phyloP scores from a whole-genome alignment of 1,140 invertebrate genomes.

The Drosophila auraria region DNA sequence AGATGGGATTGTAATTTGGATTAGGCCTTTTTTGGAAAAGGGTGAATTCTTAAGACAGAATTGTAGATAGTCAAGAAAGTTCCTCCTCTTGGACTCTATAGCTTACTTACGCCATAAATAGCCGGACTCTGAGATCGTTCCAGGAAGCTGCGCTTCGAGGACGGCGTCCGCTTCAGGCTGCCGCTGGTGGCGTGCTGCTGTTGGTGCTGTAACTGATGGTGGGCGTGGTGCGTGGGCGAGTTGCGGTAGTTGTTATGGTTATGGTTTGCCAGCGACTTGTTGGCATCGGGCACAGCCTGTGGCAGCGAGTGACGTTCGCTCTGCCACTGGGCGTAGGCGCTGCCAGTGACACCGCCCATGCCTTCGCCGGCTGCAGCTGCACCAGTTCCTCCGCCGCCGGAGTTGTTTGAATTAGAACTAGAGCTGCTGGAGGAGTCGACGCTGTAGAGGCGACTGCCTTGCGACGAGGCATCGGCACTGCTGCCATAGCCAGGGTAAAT shows the following conservation, averaged over 20 bases:
- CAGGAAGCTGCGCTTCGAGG: constrained; percentile 75
- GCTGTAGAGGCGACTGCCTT: constrained; percentile 62
- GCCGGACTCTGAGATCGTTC: constrained; percentile 83
- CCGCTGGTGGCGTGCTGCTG: constrained; percentile 44
- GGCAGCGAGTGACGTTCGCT: constrained; percentile 75
- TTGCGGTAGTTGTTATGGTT: constrained; percentile 63
- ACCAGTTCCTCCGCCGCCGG: constrained; percentile 32
- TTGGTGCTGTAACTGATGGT: constrained; percentile 14
- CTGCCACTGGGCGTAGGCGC: constrained; percentile 74
- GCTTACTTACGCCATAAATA: constrained; percentile 74
- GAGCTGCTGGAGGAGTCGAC: constrained; percentile 77
- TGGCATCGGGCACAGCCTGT: constrained; percentile 79
- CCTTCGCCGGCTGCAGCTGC: constrained; percentile 27
- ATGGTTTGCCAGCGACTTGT: constrained; percentile 72
- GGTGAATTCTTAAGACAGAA: too few species aligned
- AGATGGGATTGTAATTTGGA: constrained; percentile 12
- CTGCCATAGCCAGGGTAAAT: constrained; percentile 52
- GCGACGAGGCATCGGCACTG: constrained; percentile 50
- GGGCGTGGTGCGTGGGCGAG: constrained; percentile 62
- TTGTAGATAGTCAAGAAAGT: too few species aligned
- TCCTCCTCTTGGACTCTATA: background rate
- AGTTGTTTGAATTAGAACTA: constrained; percentile 75
- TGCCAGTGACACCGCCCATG: constrained; percentile 66
- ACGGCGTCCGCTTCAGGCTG: constrained; percentile 80
- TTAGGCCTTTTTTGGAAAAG: background rate